Conservation (phyloP, 2,888 invertebrate species). For the Macaria liturata region DNA sequence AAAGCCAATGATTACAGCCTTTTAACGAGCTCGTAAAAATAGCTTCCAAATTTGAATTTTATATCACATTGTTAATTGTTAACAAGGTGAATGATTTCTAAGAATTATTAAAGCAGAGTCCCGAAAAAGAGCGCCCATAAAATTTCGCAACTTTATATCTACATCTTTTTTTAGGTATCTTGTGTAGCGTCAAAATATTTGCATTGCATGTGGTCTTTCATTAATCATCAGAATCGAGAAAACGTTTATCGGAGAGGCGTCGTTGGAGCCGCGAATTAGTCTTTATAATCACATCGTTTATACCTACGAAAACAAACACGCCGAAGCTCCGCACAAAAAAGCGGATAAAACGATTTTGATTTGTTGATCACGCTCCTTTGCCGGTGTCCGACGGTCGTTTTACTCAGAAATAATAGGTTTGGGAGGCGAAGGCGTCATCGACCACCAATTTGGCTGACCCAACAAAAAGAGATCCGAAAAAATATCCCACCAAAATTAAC, state of each 20-base stretch:
- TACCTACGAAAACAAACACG: slow-evolving; percentile 80
- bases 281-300: slow-evolving; percentile 72
- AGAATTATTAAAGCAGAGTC: slow-evolving; percentile 8
- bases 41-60: slow-evolving; percentile 26
- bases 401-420: slow-evolving; percentile 74
- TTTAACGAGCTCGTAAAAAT: slow-evolving; percentile 24
- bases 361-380: slow-evolving; percentile 72
- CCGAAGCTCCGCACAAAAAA: slow-evolving; percentile 46
- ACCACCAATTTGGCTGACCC: slow-evolving; percentile 75
- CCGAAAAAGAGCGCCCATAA: background rate
- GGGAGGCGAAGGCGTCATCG: slow-evolving; percentile 73
- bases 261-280: slow-evolving; percentile 52
- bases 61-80: slow-evolving; percentile 26
- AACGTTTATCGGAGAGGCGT: slow-evolving; percentile 33
- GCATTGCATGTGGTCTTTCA: slow-evolving; percentile 8
- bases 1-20: slow-evolving; percentile 13
- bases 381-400: slow-evolving; percentile 60
- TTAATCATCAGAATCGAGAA: slow-evolving; percentile 18
- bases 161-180: background rate
- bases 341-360: slow-evolving; percentile 60
- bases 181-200: background rate
- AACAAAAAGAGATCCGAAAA: slow-evolving; percentile 56
- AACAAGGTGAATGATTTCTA: slow-evolving; percentile 22
- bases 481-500: slow-evolving; percentile 65
- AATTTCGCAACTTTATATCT: background rate